Evolutionary conservation across 2,888 invertebrate species (phyloP).

Genomic region (Opisthograptis luteolata): DNA sequence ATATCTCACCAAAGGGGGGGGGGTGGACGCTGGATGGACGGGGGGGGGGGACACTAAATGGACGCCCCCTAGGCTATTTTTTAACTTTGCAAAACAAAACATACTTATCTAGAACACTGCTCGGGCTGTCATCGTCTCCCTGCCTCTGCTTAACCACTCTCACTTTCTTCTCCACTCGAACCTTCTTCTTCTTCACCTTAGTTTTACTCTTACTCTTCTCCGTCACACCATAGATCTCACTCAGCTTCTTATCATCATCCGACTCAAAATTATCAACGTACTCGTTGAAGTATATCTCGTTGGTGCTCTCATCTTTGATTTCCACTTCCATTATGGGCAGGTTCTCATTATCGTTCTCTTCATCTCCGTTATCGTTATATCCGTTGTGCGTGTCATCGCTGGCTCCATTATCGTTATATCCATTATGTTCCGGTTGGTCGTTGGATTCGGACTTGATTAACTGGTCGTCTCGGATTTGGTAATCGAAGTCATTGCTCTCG

Average conservation of each 20-base stretch:
- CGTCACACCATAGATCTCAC: constrained; percentile 57
- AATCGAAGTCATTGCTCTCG: constrained; percentile 50
- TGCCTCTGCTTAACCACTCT: constrained; percentile 37
- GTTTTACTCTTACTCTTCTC: constrained; percentile 38
- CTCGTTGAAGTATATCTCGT: constrained; percentile 63
- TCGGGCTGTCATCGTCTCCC: constrained; percentile 42
- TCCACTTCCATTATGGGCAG: constrained; percentile 43
- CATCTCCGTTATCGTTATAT: constrained; percentile 3
- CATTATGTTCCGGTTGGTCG: constrained; percentile 8
- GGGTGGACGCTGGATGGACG: no score
- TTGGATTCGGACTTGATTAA: constrained; percentile 41
- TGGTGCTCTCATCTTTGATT: constrained; percentile 54
- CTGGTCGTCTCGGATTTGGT: constrained; percentile 44
- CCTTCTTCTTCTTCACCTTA: constrained; percentile 40
- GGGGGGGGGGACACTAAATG: no score
- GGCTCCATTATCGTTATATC: constrained; percentile 9
- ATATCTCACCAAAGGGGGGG: no score
- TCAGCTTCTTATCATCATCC: constrained; percentile 58
- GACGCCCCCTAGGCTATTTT: no score
- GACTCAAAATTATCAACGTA: constrained; percentile 55
- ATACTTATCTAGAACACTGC: constrained; percentile 59
- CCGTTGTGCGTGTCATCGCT: constrained; percentile 8
- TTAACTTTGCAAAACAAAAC: constrained; percentile 18
- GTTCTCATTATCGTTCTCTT: constrained; percentile 2
- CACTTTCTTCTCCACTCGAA: constrained; percentile 31